phyloP scores from a whole-genome alignment of 2,888 invertebrate species.

The Hedychridium roseum region DNA sequence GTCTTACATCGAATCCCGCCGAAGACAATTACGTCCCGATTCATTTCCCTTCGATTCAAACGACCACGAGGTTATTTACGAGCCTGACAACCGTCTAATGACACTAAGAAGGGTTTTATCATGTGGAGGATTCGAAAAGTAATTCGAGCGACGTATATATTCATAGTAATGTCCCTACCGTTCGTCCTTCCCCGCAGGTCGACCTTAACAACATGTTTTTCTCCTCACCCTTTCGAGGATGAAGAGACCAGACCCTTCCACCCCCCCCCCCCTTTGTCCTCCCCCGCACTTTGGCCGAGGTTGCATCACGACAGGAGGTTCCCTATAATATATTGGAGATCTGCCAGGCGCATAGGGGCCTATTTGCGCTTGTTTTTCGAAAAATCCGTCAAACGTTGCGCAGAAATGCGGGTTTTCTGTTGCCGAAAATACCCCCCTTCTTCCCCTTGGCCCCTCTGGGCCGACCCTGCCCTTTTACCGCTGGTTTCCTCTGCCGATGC shows the following conservation, averaged over 20 bases:
- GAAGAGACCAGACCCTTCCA: constrained; percentile 16
- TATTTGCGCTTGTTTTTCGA: constrained; percentile 58
- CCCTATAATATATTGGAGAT: too few species aligned
- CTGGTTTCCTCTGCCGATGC: constrained; percentile 11
- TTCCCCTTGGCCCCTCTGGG: constrained; percentile 4
- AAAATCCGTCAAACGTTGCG: constrained; percentile 55
- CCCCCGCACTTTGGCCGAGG: too few species aligned
- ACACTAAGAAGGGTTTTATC: too few species aligned
- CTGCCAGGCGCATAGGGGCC: constrained; percentile 58
- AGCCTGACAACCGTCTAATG: too few species aligned
- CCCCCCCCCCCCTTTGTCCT: constrained; percentile 29
- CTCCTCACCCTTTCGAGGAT: constrained; percentile 46
- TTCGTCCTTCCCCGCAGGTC: constrained; percentile 1
- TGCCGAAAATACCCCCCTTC: constrained; percentile 8
- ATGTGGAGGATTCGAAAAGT: too few species aligned
- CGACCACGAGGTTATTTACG: too few species aligned
- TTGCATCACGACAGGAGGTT: too few species aligned
- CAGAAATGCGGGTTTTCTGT: constrained; percentile 42
- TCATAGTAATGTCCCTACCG: not conserved
- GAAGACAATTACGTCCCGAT: too few species aligned
- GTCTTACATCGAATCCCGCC: too few species aligned
- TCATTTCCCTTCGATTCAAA: too few species aligned
- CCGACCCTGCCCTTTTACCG: too few species aligned
- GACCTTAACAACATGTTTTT: constrained; percentile 51
- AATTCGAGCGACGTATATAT: too few species aligned